Base-by-base conservation (phyloP, 2,888 invertebrate genomes). In the Microdon myrmicae region DNA sequence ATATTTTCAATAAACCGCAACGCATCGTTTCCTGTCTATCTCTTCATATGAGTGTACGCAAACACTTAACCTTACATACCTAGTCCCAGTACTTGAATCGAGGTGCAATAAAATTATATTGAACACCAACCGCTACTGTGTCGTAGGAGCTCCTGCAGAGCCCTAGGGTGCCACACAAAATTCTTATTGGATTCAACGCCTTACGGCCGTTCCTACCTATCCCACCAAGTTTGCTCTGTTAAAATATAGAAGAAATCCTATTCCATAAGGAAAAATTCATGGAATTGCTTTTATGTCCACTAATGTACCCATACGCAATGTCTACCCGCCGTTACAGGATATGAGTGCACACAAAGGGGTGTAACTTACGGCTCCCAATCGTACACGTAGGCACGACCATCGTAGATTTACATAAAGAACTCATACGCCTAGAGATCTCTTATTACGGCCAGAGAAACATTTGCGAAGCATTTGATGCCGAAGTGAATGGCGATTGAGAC, bases 1-100 rank as follows among this genome's bases (percentile, higher is more conserved):
- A 49, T 61, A 61, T 61, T 55, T 61, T 61, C 61, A 61, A 61
- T 61, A 61, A 61, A 61, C 56, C 61, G 39, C 61, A 61, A 56
- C 61, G 61, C 61, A 56, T 45, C 61, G 35, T 44, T 61, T 48
- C 34, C 29, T 45, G 9, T 14, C 9, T 49, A 34, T 12, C 44
- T 56, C 48, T 48, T 43, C 54, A 43, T 10, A 20, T 14, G 5
- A 28, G 34, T 16, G 7, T 34, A 45, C 26, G 29, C 41, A 28
- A 32, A 26, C 35, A 28, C 35, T 41, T 14, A 16, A 23, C 8
- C 29, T 17, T 20, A 39, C 32, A 54, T 47, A 29, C 31, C 8
- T 9, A 5, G n/a, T 3, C 31, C 13, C 31, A 5, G 16, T 4
- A 14, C 4, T 13, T 4, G 6, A 8, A 31, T 16, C 7, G 7